Evolutionary conservation across 2,888 invertebrate genomes (phyloP).

Genomic region (Dysmachus trigonus): DNA sequence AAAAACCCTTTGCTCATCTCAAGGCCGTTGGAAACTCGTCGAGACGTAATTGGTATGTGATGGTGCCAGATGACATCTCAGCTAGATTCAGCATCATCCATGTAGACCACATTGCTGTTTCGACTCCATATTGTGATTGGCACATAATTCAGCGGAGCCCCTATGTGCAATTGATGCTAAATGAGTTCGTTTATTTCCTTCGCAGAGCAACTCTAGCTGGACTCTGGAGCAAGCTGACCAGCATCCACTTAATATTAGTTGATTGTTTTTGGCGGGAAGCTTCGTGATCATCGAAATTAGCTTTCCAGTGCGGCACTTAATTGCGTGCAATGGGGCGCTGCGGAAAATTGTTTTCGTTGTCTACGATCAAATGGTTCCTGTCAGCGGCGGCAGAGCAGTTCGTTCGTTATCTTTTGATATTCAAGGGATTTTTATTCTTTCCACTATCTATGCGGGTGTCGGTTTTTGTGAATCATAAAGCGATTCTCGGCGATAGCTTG

Average conservation of each 20-base stretch:
- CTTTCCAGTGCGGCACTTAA: neutral
- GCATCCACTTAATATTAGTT: neutral
- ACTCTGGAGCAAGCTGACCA: too few species aligned
- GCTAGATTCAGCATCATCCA: neutral
- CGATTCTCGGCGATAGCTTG: neutral
- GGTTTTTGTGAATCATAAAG: neutral
- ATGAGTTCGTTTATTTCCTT: too few species aligned
- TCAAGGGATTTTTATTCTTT: neutral
- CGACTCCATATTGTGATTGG: neutral
- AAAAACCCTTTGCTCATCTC: too few species aligned
- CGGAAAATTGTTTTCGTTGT: neutral
- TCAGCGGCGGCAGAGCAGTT: neutral
- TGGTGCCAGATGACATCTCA: neutral
- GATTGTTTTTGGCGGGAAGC: neutral
- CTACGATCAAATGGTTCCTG: neutral
- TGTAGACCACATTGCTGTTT: too few species aligned
- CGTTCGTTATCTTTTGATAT: neutral
- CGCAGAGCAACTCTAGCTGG: too few species aligned
- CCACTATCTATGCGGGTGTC: neutral
- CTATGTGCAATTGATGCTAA: too few species aligned
- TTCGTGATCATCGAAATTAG: neutral
- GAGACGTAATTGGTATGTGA: neutral
- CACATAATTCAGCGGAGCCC: too few species aligned
- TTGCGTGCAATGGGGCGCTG: neutral
- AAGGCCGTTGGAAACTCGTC: too few species aligned